These are phyloP conservation scores for Perognathus longimembris DNA, from an alignment of 2,113 vertebrate species.

Conservation along the genomic window DNA sequence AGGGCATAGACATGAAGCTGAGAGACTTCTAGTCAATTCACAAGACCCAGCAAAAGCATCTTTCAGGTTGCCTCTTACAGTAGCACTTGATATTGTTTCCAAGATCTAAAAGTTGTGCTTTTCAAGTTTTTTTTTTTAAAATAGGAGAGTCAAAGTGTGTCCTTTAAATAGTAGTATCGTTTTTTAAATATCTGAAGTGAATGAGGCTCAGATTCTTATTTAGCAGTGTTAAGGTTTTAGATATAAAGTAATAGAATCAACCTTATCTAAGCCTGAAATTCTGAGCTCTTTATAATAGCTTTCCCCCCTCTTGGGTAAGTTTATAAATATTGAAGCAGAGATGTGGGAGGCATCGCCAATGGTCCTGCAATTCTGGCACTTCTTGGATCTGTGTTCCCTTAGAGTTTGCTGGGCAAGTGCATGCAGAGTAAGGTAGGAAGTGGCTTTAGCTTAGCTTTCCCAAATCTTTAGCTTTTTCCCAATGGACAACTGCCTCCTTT, in stretches of 20 bases:
- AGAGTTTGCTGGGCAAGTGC: neutral
- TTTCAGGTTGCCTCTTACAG: too few relatives aligned
- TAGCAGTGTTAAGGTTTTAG: neutral
- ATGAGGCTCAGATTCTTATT: conserved; percentile 13
- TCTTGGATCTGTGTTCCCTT: neutral
- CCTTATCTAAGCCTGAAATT: neutral
- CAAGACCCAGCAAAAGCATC: too few relatives aligned
- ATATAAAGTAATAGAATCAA: conserved; percentile 3
- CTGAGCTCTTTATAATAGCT: neutral
- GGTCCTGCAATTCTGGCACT: neutral
- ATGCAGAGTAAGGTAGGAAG: neutral
- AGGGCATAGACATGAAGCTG: too few relatives aligned
- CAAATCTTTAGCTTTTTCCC: neutral
- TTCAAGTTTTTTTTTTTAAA: neutral
- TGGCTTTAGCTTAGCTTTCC: neutral
- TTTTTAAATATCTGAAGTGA: neutral
- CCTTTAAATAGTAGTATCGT: conserved; percentile 15
- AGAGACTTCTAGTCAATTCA: too few relatives aligned
- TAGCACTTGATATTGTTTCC: neutral
- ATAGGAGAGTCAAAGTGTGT: neutral
- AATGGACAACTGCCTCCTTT: neutral
- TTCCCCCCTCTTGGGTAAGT: neutral
- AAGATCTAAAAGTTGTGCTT: conserved; percentile 3
- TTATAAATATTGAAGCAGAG: neutral
- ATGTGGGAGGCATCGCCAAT: neutral